These are phyloP conservation scores for Drosophila mauritiana DNA, from an alignment of 1,140 invertebrate species.

Conservation along the genomic window DNA sequence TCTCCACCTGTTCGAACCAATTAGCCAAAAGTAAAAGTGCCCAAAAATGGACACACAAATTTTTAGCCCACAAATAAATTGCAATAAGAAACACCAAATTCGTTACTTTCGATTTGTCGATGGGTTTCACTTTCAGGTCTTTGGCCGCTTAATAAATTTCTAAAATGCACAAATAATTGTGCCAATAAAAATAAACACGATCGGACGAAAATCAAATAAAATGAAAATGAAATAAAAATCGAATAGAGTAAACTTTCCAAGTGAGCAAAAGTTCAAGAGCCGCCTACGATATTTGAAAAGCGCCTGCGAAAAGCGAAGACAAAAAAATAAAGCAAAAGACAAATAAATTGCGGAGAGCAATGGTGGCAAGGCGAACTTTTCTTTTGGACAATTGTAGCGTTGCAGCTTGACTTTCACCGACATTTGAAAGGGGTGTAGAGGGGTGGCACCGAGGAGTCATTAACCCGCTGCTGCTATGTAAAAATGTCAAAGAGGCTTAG, in stretches of 20 bases:
- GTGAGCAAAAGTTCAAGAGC: conserved; percentile 73
- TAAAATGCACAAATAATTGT: conserved; percentile 83
- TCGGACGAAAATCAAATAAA: conserved; percentile 25
- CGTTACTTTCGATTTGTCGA: conserved; percentile 57
- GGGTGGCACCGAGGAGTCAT: conserved; percentile 40
- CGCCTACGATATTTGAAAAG: conserved; percentile 66
- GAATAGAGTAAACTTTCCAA: conserved; percentile 63
- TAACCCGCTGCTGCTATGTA: conserved; percentile 50
- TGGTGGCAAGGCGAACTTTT: conserved; percentile 66
- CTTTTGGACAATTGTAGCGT: conserved; percentile 83
- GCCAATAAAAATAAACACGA: conserved; percentile 81
- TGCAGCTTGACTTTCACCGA: conserved; percentile 79
- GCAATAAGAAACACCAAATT: conserved; percentile 29
- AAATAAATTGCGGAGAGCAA: conserved; percentile 63
- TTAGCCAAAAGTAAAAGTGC: conserved; percentile 40
- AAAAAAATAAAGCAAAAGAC: conserved; percentile 48
- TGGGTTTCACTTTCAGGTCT: conserved; percentile 75
- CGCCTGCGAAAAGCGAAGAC: conserved; percentile 33
- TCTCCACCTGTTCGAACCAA: background rate
- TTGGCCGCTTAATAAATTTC: conserved; percentile 77
- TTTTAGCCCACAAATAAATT: conserved; percentile 31
- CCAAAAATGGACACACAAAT: conserved; percentile 3
- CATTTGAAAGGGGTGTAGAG: conserved; percentile 39
- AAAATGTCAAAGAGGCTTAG: conserved; percentile 67
- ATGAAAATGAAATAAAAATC: conserved; percentile 39